Base-by-base conservation (phyloP, 2,797 vertebrate species). In the Cyprinodon diabolis region DNA sequence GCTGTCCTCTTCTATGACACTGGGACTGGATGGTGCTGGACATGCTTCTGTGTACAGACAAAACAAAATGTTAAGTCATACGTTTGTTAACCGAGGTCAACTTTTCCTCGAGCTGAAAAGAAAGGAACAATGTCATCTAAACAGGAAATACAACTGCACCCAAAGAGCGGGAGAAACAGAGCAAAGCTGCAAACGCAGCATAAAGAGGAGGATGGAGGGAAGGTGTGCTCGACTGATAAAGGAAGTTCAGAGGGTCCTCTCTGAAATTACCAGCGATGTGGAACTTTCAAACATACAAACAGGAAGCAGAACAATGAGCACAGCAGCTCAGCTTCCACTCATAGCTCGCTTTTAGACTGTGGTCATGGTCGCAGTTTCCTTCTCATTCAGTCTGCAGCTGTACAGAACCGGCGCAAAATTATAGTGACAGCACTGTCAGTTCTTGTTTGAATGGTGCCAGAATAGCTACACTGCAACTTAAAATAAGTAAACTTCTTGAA, bases 1-100 rank as follows among this genome's bases (percentile, higher is more conserved):
- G 0, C 97, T 97, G 87, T 99, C 96, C 90, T 99, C 98, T 78
- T 99, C 98, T 71, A 84, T 85, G 56, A 91, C 91, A 1, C 88
- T 74, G 0, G 85, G 88, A 58, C 68, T 89, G 66, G 75, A 35
- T 8, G 84, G 88, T 19, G 54, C 68, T 0, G 83, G 81, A 75
- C 73, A 78, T 21, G 66, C 9, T 54, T 87, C 88, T 91, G 86
- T 35, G 17, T 37, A 79, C 9, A 54, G n/a, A 79, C 17, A 63
- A 48, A 71, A 51, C 77, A 65, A 73, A 40, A 2, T 2, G 60
- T 1, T 51, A 15, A 6, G 55, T 14, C 3, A 58, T 52, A 55
- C 12, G 23, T 2, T 55, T 12, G 1, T 23, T 70, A 75, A 69
- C 17, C 1, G 4, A 68, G 6, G 17, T 57, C 21, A 65, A 65